These are phyloP conservation scores for Microplitis deprimator DNA, from an alignment of 2,888 invertebrate genomes.

Conservation along the genomic window DNA sequence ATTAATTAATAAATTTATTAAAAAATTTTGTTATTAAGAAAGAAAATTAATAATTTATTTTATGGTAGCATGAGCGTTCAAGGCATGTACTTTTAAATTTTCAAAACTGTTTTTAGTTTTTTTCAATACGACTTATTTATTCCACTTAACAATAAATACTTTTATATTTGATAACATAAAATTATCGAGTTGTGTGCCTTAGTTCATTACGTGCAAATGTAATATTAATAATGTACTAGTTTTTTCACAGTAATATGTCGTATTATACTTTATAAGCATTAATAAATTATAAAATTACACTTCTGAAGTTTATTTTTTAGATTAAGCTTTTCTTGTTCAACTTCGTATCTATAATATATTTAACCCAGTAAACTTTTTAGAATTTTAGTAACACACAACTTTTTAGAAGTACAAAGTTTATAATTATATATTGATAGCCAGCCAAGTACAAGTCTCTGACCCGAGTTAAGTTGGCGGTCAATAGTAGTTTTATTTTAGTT, in stretches of 20 bases:
- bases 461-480: background rate
- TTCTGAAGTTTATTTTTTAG: background rate
- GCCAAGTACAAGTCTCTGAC: background rate
- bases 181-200: too few species aligned
- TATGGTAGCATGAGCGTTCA: too few species aligned
- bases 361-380: background rate
- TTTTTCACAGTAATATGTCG: background rate
- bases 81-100: too few species aligned
- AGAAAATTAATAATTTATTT: too few species aligned
- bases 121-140: too few species aligned
- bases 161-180: too few species aligned
- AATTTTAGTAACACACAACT: background rate
- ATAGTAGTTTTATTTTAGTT: background rate
- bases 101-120: too few species aligned
- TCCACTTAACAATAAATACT: too few species aligned
- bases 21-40: too few species aligned
- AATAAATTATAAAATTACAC: background rate
- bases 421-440: background rate
- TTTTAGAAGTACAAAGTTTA: background rate
- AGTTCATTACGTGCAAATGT: too few species aligned
- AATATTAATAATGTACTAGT: background rate
- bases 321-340: background rate
- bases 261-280: background rate
- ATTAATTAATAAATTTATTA: too few species aligned
- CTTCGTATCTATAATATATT: background rate